Base-by-base conservation (phyloP, 2,797 vertebrate species). In the Lemur catta region DNA sequence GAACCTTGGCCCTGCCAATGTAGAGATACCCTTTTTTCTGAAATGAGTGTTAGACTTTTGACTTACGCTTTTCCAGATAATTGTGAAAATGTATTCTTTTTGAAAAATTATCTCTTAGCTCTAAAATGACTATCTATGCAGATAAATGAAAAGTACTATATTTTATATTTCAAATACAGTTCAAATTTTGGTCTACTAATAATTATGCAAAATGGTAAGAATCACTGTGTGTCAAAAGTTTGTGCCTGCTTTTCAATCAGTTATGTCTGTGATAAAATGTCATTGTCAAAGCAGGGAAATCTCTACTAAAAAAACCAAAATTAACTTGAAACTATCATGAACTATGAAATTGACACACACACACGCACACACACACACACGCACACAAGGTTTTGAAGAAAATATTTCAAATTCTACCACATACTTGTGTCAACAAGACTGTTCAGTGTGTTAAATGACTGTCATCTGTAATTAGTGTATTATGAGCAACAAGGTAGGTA, bases 321-420 rank as follows among this genome's bases (percentile, higher is more conserved):
- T 63, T 79, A 86, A 95, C 69, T 17, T 78, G 78, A 43, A 86
- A 46, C 38, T 78, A 46, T 79, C 57, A 95, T 46, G 18, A 43
- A 41, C 35, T 94, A 84, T 97, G 91, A 75, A 95, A 59, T 0
- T 8, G 41, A 67, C 20, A 22, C 14, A 33, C 2, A 41, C 11
- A 63, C n/a, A 48, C 57, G 67, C 20, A 22, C 14, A 33, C 2
- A 41, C 11, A 63, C n/a, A 48, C 57, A 69, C 65, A 67, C 4
- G 43, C 20, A 84, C 76, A 80, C 48, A 89, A 69, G 20, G 52
- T 38, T 87, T 76, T 14, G 33, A 65, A 4, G 1, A 1, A 75
- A 50, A 46, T 59, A 17, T 75, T 96, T 95, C 96, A 86, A 26
- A 97, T 96, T 48, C 50, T 97, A 65, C 38, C 80, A 94, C 55